Percentiles rank a stretch among this genome's conserved stretches.
Conservation (phyloP, 2,888 invertebrate species). For the Coenonympha glycerion region DNA sequence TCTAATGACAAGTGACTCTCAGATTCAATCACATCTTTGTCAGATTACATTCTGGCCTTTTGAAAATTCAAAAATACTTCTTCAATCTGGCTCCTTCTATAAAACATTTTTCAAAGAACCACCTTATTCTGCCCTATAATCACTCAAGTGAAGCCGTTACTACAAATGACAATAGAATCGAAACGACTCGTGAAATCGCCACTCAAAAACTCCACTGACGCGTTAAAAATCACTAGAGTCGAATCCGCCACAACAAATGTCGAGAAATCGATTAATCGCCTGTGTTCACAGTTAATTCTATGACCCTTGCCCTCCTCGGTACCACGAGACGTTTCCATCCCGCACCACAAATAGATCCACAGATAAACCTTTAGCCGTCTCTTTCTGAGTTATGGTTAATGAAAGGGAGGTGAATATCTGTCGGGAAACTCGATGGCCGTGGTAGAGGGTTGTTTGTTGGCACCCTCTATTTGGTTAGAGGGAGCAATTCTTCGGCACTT, state of each 20-base stretch:
- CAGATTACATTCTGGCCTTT: too few relatives aligned
- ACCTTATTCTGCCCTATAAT: too few relatives aligned
- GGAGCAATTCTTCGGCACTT: slow-evolving; percentile 33
- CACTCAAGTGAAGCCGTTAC: too few relatives aligned
- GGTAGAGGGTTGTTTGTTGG: slow-evolving; percentile 16
- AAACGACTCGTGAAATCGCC: neutral
- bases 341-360: neutral
- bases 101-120: too few relatives aligned
- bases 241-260: slow-evolving; percentile 33
- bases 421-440: neutral
- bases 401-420: slow-evolving; percentile 4
- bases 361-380: too few relatives aligned
- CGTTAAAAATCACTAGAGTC: slow-evolving; percentile 30
- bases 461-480: slow-evolving; percentile 34
- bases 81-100: too few relatives aligned
- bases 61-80: too few relatives aligned
- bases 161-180: neutral
- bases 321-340: slow-evolving; percentile 19
- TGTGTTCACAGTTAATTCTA: slow-evolving; percentile 32
- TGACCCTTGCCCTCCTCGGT: slow-evolving; percentile 29
- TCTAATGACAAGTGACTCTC: too few relatives aligned
- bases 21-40: too few relatives aligned
- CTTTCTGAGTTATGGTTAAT: neutral
- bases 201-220: slow-evolving; percentile 17
- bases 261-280: slow-evolving; percentile 44